Base-by-base conservation (phyloP, 2,888 invertebrate genomes). In the Axea sp. region DNA sequence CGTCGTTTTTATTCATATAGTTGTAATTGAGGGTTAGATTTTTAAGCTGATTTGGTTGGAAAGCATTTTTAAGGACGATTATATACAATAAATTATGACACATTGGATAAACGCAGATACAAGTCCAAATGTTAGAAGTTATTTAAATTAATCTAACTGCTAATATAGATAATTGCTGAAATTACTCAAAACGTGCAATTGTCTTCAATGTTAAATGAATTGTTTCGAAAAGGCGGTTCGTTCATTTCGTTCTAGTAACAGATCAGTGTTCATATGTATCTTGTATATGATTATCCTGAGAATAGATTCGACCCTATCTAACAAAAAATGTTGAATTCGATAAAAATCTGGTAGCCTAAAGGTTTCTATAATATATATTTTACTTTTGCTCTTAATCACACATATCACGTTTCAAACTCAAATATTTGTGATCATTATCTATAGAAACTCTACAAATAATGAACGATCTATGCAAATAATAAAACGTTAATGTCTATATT, bases 341-440 rank as follows among this genome's bases (percentile, higher is more conserved):
- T 24, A 35, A 72, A 51, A 59, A 41, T 59, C 59, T 59, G 33
- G 72, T 73, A 73, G 72, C 65, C 65, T 65, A 73, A 60, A 73
- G 72, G 45, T 51, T 59, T 28, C n/a, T 17, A 12, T 35, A 43
- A 72, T 59, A 65, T 73, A 53, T 73, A 60, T 65, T 47, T 51
- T 65, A 53, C 53, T 3, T 19, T 24, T 45, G 59, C 19, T 73
- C 59, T 59, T 73, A 73, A 73, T 73, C 53, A 73, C 60, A 73
- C 45, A 9, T 26, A 65, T 73, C 53, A 57, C 15, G 19, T 17
- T 15, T 7, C 1, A n/a, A 14, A 7, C 7, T 35, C 41, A 41
- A 28, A 24, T 53, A 39, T 60, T 55, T 12, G 11, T n/a, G n/a
- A n/a, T n/a, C n/a, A n/a, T n/a, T n/a, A n/a, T n/a, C n/a, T n/a